Evolutionary conservation across 2,113 vertebrate species (phyloP).

Genomic region (Chrysochloris asiatica): DNA sequence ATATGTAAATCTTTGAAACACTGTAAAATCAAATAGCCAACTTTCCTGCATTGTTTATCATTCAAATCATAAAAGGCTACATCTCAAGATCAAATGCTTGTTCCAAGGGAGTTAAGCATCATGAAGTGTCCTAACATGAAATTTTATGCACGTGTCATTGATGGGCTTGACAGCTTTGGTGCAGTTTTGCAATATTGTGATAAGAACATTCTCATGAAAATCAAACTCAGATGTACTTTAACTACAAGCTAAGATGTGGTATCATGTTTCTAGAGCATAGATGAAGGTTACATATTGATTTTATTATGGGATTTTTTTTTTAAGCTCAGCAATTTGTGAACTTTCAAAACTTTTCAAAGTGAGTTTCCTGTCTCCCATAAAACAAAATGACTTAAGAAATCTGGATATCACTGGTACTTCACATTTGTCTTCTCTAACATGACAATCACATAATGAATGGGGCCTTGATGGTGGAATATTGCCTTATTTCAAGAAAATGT

Average conservation of each 20-base stretch:
- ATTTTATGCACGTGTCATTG: background rate
- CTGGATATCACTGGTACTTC: constrained; percentile 15
- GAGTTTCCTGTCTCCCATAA: background rate
- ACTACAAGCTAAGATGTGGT: background rate
- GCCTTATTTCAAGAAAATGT: constrained; percentile 16
- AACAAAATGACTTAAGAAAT: constrained; percentile 56
- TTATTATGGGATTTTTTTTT: constrained; percentile 1
- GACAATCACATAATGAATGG: constrained; percentile 23
- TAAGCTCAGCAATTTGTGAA: constrained; percentile 35
- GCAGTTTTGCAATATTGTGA: background rate
- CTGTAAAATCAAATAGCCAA: background rate
- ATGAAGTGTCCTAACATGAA: constrained; percentile 4
- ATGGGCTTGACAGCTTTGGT: constrained; percentile 9
- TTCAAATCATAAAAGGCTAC: background rate
- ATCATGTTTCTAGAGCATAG: constrained; percentile 2
- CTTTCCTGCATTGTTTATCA: background rate
- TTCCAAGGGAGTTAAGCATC: background rate
- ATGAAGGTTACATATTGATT: constrained; percentile 38
- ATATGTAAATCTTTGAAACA: background rate
- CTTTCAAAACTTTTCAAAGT: constrained; percentile 22
- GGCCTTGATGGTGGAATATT: background rate
- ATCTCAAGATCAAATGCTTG: background rate
- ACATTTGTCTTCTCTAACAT: constrained; percentile 44
- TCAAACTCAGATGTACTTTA: background rate
- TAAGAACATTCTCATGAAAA: constrained; percentile 38